These are phyloP conservation scores for Aphidius colemani DNA, from an alignment of 2,888 invertebrate genomes.

Conservation along the genomic window DNA sequence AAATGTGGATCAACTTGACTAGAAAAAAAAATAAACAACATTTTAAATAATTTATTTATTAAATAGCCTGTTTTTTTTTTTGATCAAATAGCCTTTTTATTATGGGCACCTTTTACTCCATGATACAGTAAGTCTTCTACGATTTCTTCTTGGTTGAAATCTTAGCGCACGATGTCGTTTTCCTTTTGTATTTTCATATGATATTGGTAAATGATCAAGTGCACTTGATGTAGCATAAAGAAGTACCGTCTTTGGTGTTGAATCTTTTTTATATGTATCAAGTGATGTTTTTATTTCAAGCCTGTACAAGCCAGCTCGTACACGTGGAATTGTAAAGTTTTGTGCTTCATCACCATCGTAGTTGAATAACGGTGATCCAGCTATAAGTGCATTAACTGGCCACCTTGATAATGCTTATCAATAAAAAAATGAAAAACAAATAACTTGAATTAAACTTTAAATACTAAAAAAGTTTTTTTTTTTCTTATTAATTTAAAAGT, in stretches of 20 bases:
- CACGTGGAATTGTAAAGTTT: slow-evolving; percentile 54
- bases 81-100: background rate
- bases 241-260: slow-evolving; percentile 51
- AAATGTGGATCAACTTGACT: slow-evolving; percentile 53
- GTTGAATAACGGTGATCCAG: slow-evolving; percentile 52
- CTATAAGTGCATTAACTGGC: slow-evolving; percentile 55
- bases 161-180: slow-evolving; percentile 48
- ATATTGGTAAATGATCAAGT: slow-evolving; percentile 46
- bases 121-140: slow-evolving; percentile 54
- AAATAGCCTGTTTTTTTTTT: no score
- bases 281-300: slow-evolving; percentile 54
- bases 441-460: background rate
- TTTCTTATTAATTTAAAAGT: background rate
- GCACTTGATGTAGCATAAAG: slow-evolving; percentile 54
- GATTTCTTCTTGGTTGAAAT: slow-evolving; percentile 54
- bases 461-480: no score
- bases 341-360: slow-evolving; percentile 55
- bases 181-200: slow-evolving; percentile 38
- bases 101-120: slow-evolving; percentile 56
- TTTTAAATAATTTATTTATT: background rate
- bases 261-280: slow-evolving; percentile 26
- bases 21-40: background rate
- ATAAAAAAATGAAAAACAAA: slow-evolving; percentile 12
- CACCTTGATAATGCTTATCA: slow-evolving; percentile 44
- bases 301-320: slow-evolving; percentile 54